Evolutionary conservation across 2,888 invertebrate genomes (phyloP).

Genomic region (Salpingus planirostris): DNA sequence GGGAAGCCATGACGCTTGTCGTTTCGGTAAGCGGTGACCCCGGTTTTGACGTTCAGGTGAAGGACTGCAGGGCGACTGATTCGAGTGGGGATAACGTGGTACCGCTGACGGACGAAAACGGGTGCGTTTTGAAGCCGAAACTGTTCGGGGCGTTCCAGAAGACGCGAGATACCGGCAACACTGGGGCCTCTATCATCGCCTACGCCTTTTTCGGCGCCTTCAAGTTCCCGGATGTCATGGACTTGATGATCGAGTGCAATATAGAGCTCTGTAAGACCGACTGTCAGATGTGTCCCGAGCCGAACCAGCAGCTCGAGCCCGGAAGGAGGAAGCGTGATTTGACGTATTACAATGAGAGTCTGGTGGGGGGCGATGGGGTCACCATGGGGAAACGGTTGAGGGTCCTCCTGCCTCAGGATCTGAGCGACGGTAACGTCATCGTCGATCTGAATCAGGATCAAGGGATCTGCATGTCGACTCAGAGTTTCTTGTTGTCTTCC

Average conservation of each 20-base stretch:
- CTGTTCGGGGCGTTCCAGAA: slow-evolving; percentile 76
- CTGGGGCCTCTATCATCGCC: slow-evolving; percentile 65
- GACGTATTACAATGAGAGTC: slow-evolving; percentile 46
- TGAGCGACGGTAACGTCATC: slow-evolving; percentile 39
- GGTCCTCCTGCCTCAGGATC: slow-evolving; percentile 62
- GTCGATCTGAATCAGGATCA: slow-evolving; percentile 31
- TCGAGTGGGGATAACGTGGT: slow-evolving; percentile 57
- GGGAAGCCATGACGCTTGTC: slow-evolving; percentile 72
- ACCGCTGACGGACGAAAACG: slow-evolving; percentile 62
- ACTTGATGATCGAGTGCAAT: slow-evolving; percentile 71
- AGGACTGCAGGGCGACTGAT: slow-evolving; percentile 69
- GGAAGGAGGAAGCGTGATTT: slow-evolving; percentile 41
- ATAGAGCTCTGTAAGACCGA: slow-evolving; percentile 73
- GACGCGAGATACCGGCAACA: slow-evolving; percentile 63
- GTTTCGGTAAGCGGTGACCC: slow-evolving; percentile 72
- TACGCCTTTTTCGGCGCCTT: slow-evolving; percentile 74
- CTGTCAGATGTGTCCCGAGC: slow-evolving; percentile 63
- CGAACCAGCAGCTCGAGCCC: slow-evolving; percentile 51
- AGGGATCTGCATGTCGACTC: slow-evolving; percentile 55
- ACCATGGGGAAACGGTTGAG: slow-evolving; percentile 56
- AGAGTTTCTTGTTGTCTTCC: slow-evolving; percentile 55
- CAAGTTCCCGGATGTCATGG: slow-evolving; percentile 80
- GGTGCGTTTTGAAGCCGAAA: slow-evolving; percentile 71
- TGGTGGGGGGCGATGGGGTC: slow-evolving; percentile 52
- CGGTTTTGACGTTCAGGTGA: slow-evolving; percentile 68